Percentiles rank a stretch among this genome's conserved stretches.
phyloP scores from a whole-genome alignment of 2,113 vertebrate species.

The Nipponia nippon region DNA sequence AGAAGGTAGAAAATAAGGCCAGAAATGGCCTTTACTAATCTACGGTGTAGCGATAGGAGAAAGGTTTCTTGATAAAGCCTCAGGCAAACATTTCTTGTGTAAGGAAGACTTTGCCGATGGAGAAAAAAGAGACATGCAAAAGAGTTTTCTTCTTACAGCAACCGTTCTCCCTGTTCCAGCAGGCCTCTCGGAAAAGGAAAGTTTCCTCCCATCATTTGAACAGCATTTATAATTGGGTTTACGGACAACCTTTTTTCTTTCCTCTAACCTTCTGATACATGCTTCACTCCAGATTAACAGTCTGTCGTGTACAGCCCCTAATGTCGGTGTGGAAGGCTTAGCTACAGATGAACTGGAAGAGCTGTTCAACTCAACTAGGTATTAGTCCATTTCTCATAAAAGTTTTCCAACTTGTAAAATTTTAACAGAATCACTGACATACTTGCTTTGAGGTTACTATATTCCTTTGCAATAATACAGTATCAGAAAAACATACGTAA shows the following conservation, averaged over 20 bases:
- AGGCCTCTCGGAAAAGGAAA: not conserved
- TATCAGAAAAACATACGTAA: not conserved
- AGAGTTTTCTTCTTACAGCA: not conserved
- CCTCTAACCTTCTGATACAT: not conserved
- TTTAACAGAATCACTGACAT: not conserved
- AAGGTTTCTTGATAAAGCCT: not conserved
- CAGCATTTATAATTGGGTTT: not conserved
- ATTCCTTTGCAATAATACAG: not conserved
- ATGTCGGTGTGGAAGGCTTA: no score
- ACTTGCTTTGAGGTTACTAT: not conserved
- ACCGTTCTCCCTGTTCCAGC: not conserved
- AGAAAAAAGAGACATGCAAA: not conserved
- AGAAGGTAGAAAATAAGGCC: not conserved
- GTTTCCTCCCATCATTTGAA: not conserved
- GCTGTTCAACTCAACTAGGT: not conserved
- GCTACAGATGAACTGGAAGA: not conserved
- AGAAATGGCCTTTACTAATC: not conserved
- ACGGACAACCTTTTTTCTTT: not conserved
- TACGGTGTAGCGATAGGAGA: not conserved
- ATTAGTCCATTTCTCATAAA: not conserved
- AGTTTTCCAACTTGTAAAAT: not conserved
- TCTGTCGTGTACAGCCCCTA: not conserved
- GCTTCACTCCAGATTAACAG: not conserved
- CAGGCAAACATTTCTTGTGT: not conserved
- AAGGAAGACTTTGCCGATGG: not conserved